A percentile compares a stretch with the other conserved stretches of the same genome.
phyloP scores from a whole-genome alignment of 2,888 invertebrate genomes.

The Portevinia maculata region DNA sequence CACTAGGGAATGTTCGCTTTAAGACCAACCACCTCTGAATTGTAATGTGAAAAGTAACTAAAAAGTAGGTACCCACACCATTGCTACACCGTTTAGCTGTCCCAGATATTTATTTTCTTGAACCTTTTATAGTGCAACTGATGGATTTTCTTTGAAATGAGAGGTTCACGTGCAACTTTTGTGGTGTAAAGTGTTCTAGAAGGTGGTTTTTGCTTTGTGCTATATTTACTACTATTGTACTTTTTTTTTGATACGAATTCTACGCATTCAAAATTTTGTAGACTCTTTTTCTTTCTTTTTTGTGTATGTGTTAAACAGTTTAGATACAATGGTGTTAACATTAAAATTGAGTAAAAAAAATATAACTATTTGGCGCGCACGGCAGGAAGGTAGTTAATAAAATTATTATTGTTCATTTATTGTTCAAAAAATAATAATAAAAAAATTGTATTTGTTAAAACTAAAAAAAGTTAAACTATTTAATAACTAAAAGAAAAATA shows the following conservation, averaged over 20 bases:
- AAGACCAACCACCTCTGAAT: slow-evolving; percentile 65
- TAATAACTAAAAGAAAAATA: slow-evolving; percentile 47
- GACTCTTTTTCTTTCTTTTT: background rate
- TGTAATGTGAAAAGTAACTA: slow-evolving; percentile 7
- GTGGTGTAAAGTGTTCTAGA: slow-evolving; percentile 34
- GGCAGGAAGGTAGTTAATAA: slow-evolving; percentile 81
- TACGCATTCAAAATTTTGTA: slow-evolving; percentile 38
- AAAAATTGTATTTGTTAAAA: slow-evolving; percentile 68
- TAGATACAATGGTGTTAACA: slow-evolving; percentile 71
- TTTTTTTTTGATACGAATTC: slow-evolving; percentile 24
- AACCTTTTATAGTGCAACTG: slow-evolving; percentile 16
- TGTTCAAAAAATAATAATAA: slow-evolving; percentile 66
- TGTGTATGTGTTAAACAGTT: slow-evolving; percentile 56
- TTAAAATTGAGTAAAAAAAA: slow-evolving; percentile 76
- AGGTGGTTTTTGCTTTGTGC: slow-evolving; percentile 46
- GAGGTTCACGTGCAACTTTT: slow-evolving; percentile 51
- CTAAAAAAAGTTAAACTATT: slow-evolving; percentile 54
- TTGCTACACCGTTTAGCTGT: slow-evolving; percentile 15
- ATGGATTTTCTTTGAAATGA: slow-evolving; percentile 45
- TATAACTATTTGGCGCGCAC: slow-evolving; percentile 78
- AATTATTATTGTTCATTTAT: slow-evolving; percentile 63
- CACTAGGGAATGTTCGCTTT: slow-evolving; percentile 35
- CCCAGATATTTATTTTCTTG: slow-evolving; percentile 24
- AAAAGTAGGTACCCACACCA: slow-evolving; percentile 36
- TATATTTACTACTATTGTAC: slow-evolving; percentile 9